Conservation (phyloP, 2,888 invertebrate genomes). For the Athrips mouffetella region DNA sequence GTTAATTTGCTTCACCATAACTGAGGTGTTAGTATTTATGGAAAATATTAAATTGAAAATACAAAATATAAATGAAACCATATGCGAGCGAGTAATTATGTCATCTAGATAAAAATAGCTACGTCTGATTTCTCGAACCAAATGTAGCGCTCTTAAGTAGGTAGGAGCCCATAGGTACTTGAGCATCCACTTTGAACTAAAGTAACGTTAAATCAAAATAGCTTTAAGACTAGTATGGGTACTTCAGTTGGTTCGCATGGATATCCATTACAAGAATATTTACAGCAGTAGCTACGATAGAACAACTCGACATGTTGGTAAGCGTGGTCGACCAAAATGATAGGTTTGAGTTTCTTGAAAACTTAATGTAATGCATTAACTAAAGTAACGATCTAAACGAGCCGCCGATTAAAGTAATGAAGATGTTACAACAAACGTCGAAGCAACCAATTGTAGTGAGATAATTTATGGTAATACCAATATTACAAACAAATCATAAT, state of each 20-base stretch:
- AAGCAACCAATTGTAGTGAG: neutral
- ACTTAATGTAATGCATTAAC: conserved; percentile 40
- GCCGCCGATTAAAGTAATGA: conserved; percentile 32
- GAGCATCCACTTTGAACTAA: conserved; percentile 45
- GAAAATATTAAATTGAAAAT: too few relatives aligned
- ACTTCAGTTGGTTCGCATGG: conserved; percentile 46
- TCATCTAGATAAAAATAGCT: conserved; percentile 52
- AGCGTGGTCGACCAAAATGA: conserved; percentile 35
- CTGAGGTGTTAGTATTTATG: too few relatives aligned
- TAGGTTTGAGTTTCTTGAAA: conserved; percentile 34
- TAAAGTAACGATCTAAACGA: conserved; percentile 29
- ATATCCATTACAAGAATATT: conserved; percentile 36
- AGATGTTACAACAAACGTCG: conserved; percentile 11
- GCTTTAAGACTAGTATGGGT: conserved; percentile 33
- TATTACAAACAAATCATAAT: conserved; percentile 9
- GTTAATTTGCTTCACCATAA: neutral
- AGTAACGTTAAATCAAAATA: conserved; percentile 54
- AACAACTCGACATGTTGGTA: conserved; percentile 34
- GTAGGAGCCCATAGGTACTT: conserved; percentile 42
- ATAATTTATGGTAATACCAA: neutral
- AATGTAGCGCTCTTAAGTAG: conserved; percentile 37
- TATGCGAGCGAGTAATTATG: conserved; percentile 40
- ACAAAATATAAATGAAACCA: too few relatives aligned
- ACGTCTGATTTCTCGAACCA: conserved; percentile 35
- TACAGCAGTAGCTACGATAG: conserved; percentile 35